Evolutionary conservation across 2,888 invertebrate species (phyloP), one percentile per base, ranked within the genome.

Genomic region (Drosophila flavopinicola): DNA sequence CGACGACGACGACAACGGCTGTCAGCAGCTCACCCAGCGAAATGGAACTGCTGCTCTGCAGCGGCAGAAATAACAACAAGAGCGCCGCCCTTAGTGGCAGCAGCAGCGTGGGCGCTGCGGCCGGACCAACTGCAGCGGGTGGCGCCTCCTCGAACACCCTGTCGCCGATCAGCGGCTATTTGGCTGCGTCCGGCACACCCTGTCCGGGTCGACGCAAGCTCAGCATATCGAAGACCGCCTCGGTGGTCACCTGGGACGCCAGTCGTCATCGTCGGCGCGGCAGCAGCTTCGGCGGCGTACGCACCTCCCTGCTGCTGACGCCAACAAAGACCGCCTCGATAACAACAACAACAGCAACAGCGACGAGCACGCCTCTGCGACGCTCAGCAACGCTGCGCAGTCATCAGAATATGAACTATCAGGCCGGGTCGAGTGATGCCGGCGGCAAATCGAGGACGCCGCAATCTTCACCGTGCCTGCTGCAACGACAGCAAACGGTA

Each of bases 241-340:
- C 90, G 9, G 91, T 95, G 74, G 95, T 95, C 0, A 95, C 95
- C 9, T 96, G 95, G 95, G 94, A 95, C 58, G 92, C 93, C 53
- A 92, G 92, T n/a, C 92, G 93, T 37, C 93, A 93, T 61, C 92
- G 92, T n/a, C 90, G 94, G 58, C 92, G 94, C 17, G 94, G 95
- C 6, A 95, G 95, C 0, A 95, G 95, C 88, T 94, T 95, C 73
- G 95, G 95, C 45, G 93, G 93, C 45, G 93, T 94, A 0, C 92
- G 93, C 57, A 94, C 94, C 0, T 93, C 92, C 9, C 85, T 94
- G 48, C 92, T 94, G 0, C 92, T 93, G 23, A 93, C 94, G 6
- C 91, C 92, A 38, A 92, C 92, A 6, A 91, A 91, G 71, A 80
- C 84, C 6, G 54, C 77, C 2, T 75, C 84, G 3, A 61, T 75